Percentiles rank a stretch among this genome's conserved stretches.
Evolutionary conservation across 2,797 vertebrate genomes (phyloP).

Genomic region (Eupleurogrammus muticus): DNA sequence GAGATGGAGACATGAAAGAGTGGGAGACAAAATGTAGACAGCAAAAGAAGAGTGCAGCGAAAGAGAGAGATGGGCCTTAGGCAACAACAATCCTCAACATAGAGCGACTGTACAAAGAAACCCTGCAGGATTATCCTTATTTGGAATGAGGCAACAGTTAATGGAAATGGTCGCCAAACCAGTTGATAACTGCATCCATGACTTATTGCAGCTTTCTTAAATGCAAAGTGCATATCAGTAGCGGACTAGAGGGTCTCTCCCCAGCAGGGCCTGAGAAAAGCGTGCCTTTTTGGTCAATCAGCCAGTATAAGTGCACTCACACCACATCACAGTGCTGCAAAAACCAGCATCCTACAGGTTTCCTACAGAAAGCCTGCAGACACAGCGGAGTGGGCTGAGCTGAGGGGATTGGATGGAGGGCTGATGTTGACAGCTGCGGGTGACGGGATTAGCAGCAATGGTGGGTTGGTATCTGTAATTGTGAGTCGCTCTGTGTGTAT

Average conservation of each 20-base stretch:
- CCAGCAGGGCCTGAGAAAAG: conserved; percentile 8
- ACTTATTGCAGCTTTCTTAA: conserved; percentile 8
- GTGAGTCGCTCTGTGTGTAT: conserved; percentile 40
- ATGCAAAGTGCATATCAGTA: conserved; percentile 13
- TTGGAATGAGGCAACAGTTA: background rate
- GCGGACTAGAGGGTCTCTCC: conserved; percentile 23
- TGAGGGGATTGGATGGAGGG: conserved; percentile 57
- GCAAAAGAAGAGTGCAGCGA: conserved; percentile 25
- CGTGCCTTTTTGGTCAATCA: conserved; percentile 23
- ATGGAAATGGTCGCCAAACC: background rate
- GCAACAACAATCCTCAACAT: conserved; percentile 27
- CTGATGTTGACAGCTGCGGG: conserved; percentile 78
- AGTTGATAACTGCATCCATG: conserved; percentile 6
- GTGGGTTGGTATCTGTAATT: conserved; percentile 66
- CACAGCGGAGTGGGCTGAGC: conserved; percentile 34
- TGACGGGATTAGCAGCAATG: conserved; percentile 72
- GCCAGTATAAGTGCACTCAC: conserved; percentile 20
- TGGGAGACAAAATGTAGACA: conserved; percentile 25
- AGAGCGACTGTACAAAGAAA: conserved; percentile 8
- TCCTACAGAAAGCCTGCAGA: conserved; percentile 53
- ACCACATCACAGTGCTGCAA: conserved; percentile 27
- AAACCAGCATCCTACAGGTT: conserved; percentile 61
- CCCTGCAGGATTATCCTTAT: conserved; percentile 14
- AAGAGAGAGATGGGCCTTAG: conserved; percentile 20
- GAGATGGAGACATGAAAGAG: conserved; percentile 42